Evolutionary conservation across 2,888 invertebrate species (phyloP).

Genomic region (Acanthosepion esculentum): DNA sequence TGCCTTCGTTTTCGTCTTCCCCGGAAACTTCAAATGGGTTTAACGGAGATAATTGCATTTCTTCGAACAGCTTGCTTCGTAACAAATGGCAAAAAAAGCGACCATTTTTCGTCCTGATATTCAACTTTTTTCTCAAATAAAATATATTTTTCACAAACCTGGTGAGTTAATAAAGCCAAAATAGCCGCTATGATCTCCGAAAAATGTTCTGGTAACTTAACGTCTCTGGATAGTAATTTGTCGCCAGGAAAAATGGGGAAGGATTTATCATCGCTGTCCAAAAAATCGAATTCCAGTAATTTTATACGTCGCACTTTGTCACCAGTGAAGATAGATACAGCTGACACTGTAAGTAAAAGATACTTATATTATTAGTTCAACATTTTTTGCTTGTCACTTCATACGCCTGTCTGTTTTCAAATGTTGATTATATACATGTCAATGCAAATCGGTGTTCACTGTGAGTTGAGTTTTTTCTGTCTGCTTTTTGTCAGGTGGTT

Average conservation of each 20-base stretch:
- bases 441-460: neutral
- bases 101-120: neutral
- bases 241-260: neutral
- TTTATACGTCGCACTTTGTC: neutral
- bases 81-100: neutral
- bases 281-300: neutral
- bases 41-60: neutral
- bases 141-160: too few species aligned
- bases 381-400: neutral
- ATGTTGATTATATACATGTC: constrained; percentile 14
- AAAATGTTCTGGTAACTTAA: neutral
- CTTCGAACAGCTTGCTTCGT: neutral
- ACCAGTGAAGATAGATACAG: neutral
- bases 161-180: neutral
- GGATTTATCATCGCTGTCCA: neutral
- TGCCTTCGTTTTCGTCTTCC: neutral
- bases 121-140: neutral
- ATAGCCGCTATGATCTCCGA: neutral
- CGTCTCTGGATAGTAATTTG: neutral
- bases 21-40: neutral
- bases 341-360: neutral
- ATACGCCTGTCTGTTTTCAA: neutral
- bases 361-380: neutral
- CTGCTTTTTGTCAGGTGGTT: neutral
- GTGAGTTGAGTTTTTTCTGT: neutral